Percentiles rank a stretch among this genome's conserved stretches.
Evolutionary conservation across 1,140 invertebrate species (phyloP).

Genomic region (Leptinotarsa defecta): DNA sequence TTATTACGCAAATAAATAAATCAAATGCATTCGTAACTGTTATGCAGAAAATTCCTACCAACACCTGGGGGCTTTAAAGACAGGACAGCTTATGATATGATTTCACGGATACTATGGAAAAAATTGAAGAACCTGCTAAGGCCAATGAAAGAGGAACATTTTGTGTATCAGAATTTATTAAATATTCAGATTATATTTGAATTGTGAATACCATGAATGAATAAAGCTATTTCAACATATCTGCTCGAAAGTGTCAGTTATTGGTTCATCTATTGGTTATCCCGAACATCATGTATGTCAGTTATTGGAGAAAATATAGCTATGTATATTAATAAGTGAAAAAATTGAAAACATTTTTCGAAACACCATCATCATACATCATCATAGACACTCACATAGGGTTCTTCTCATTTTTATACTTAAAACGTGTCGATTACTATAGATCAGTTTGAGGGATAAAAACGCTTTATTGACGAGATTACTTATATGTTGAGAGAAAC

Average conservation of each 20-base stretch:
- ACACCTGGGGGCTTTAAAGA: not conserved
- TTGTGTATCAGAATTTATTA: not conserved
- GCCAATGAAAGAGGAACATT: constrained; percentile 8
- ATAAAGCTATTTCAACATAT: not conserved
- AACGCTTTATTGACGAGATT: too few species aligned
- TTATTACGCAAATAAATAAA: not conserved
- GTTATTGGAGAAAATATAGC: not conserved
- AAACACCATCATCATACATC: not conserved
- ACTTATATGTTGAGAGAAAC: too few species aligned
- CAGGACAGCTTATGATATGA: constrained; percentile 3
- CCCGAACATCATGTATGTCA: not conserved
- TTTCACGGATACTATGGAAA: constrained; percentile 9
- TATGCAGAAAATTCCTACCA: not conserved
- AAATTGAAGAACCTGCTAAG: constrained; percentile 14
- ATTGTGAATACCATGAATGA: not conserved
- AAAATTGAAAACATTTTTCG: not conserved
- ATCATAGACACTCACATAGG: not conserved
- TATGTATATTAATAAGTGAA: not conserved
- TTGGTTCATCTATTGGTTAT: not conserved
- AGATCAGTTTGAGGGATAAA: too few species aligned
- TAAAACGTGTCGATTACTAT: too few species aligned
- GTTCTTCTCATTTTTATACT: too few species aligned
- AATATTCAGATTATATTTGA: constrained; percentile 10
- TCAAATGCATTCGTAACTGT: constrained; percentile 2
- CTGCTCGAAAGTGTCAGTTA: not conserved